Evolutionary conservation across 2,113 vertebrate species (phyloP).

Genomic region (Alaudala cheleensis): DNA sequence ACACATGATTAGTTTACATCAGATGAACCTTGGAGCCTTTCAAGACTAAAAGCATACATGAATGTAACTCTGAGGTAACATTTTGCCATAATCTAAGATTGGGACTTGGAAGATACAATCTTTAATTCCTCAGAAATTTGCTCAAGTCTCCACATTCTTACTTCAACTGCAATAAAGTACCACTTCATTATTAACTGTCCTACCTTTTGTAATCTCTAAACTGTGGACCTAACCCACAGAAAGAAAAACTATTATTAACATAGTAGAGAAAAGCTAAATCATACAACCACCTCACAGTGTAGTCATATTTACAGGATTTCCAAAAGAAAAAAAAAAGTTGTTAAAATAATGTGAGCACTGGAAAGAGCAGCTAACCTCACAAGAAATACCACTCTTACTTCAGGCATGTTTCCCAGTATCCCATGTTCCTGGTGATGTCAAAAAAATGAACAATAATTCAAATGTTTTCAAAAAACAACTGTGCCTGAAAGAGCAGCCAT

Average conservation of each 20-base stretch:
- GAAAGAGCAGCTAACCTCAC: not conserved
- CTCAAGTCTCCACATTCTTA: not conserved
- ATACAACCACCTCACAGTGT: rapidly evolving
- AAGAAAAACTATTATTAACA: not conserved
- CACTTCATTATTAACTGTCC: not conserved
- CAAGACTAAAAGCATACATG: not conserved
- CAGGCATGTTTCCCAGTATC: not conserved
- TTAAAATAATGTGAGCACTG: not conserved
- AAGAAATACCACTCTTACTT: not conserved
- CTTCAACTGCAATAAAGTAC: not conserved
- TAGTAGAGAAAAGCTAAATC: not conserved
- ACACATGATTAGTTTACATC: not conserved
- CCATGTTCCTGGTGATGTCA: not conserved
- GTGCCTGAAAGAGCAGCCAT: not conserved
- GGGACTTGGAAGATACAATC: not conserved
- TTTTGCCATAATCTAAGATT: not conserved
- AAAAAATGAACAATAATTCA: not conserved
- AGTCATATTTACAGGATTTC: not conserved
- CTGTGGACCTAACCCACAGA: not conserved
- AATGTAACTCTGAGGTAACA: not conserved
- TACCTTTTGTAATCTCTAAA: not conserved
- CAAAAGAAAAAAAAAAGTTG: not conserved
- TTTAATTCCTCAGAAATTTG: not conserved
- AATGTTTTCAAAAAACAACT: not conserved
- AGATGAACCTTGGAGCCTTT: not conserved